Evolutionary conservation across 2,888 invertebrate species (phyloP).

Genomic region (Cataglyphis cursor): DNA sequence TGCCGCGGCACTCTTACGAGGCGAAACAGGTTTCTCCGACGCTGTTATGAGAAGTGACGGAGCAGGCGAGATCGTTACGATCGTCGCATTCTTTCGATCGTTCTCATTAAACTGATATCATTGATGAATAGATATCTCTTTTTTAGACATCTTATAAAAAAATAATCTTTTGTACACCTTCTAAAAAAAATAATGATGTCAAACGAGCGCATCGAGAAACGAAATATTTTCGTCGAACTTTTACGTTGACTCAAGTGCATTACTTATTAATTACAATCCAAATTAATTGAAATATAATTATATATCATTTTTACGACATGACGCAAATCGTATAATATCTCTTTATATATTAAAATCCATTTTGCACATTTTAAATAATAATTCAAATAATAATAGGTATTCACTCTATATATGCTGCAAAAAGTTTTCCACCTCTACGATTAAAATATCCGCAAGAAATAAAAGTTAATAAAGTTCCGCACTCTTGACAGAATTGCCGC

Average conservation of each 20-base stretch:
- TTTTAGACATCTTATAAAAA: conserved; percentile 5
- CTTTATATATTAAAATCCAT: conserved; percentile 14
- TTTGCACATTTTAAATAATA: not conserved
- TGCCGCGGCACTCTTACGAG: conserved; percentile 31
- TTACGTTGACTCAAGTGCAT: not conserved
- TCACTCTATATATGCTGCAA: conserved; percentile 5
- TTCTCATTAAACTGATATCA: conserved; percentile 22
- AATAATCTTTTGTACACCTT: not conserved
- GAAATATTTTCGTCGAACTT: not conserved
- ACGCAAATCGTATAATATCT: not conserved
- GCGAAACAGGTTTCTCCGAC: conserved; percentile 50
- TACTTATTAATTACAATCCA: not conserved
- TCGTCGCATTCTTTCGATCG: conserved; percentile 28
- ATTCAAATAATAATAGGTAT: conserved; percentile 40
- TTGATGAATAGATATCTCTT: not conserved
- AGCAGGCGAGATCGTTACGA: conserved; percentile 20
- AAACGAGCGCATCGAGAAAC: not conserved
- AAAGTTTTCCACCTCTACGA: not conserved
- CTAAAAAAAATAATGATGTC: not conserved
- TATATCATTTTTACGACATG: not conserved
- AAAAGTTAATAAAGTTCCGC: conserved; percentile 58
- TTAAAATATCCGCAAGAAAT: conserved; percentile 44
- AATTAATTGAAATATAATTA: not conserved
- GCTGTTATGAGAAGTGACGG: conserved; percentile 35
- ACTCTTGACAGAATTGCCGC: conserved; percentile 9